Conservation (phyloP, 2,113 vertebrate species). For the Barbus barbus region DNA sequence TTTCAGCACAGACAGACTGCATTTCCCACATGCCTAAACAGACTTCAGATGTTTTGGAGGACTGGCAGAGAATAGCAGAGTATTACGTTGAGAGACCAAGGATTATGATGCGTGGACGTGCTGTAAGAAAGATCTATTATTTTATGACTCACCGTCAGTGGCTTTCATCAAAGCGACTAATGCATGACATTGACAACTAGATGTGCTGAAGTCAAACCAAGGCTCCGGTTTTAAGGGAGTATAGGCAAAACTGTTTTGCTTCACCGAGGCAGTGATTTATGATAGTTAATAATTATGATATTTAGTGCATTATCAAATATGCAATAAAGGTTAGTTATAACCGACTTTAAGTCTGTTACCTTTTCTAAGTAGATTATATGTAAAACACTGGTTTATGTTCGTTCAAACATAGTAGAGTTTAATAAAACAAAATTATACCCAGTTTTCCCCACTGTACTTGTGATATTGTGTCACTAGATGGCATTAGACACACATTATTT, state of each 20-base stretch:
- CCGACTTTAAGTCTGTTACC: not conserved
- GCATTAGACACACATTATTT: slow-evolving; percentile 46
- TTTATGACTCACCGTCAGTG: not conserved
- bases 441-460: not conserved
- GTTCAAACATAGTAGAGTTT: not conserved
- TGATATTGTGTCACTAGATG: slow-evolving; percentile 50
- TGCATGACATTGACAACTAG: not conserved
- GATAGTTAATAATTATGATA: not conserved
- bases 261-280: not conserved
- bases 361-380: not conserved
- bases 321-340: not conserved
- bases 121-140: slow-evolving; percentile 64
- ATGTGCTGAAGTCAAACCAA: not conserved
- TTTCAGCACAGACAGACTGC: slow-evolving; percentile 40
- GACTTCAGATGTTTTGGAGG: slow-evolving; percentile 43
- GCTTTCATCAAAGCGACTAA: not conserved
- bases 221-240: not conserved
- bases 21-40: slow-evolving; percentile 42
- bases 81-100: slow-evolving; percentile 61
- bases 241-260: not conserved
- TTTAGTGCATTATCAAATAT: not conserved
- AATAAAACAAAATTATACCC: too few species aligned
- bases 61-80: slow-evolving; percentile 58
- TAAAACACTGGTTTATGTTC: not conserved
- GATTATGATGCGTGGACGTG: slow-evolving; percentile 68